A percentile compares a stretch with the other conserved stretches of the same genome.
phyloP scores from a whole-genome alignment of 2,888 invertebrate genomes.

The Drosophila birchii region DNA sequence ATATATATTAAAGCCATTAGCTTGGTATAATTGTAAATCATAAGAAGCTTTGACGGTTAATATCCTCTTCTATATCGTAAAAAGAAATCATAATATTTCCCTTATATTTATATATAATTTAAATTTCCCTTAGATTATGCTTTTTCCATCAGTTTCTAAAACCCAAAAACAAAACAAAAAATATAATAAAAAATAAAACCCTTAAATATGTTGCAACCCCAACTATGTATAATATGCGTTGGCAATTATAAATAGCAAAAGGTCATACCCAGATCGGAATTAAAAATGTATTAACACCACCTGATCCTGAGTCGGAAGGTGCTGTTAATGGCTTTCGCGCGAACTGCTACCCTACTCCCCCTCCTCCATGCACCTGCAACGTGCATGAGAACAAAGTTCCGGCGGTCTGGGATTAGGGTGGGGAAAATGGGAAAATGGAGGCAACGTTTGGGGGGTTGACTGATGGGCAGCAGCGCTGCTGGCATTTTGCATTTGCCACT shows the following conservation, averaged over 20 bases:
- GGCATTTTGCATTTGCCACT: slow-evolving; percentile 71
- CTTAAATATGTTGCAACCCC: background rate
- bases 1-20: too few relatives aligned
- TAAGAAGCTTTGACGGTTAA: background rate
- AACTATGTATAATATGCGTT: background rate
- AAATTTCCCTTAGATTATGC: background rate
- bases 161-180: background rate
- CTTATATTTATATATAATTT: background rate
- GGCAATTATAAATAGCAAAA: background rate
- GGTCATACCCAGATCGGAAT: background rate
- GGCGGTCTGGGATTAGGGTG: background rate
- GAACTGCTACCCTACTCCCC: background rate
- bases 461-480: slow-evolving; percentile 38
- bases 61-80: background rate
- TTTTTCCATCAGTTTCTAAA: too few relatives aligned
- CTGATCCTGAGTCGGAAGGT: background rate
- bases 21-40: too few relatives aligned
- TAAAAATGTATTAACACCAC: slow-evolving; percentile 12
- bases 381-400: slow-evolving; percentile 2
- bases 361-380: background rate
- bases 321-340: slow-evolving; percentile 5
- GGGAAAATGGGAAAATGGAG: too few relatives aligned
- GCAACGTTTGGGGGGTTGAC: background rate
- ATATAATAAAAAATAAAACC: background rate
- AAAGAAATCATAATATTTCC: background rate